A percentile compares a stretch with the other conserved stretches of the same genome.
Evolutionary conservation across 2,113 vertebrate species (phyloP).

Genomic region (Mesoclemmys tuberculata): DNA sequence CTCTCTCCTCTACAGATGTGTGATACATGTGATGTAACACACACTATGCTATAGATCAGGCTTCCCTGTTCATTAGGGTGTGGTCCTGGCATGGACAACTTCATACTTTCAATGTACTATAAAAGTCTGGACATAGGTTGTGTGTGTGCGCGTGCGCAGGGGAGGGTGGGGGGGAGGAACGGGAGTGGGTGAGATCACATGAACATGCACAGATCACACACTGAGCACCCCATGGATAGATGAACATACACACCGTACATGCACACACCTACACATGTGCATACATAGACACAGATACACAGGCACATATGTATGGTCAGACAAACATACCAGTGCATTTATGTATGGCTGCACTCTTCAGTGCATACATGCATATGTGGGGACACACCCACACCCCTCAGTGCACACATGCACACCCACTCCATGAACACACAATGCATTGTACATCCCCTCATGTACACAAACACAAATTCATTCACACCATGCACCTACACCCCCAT

Average conservation of each 20-base stretch:
- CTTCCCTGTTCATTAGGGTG: not conserved
- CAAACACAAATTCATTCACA: not conserved
- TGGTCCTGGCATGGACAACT: not conserved
- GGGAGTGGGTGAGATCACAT: not conserved
- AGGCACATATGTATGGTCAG: not conserved
- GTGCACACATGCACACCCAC: not conserved
- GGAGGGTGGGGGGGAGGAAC: too few relatives aligned
- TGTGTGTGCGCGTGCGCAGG: not conserved
- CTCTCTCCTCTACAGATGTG: not conserved
- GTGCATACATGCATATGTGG: not conserved
- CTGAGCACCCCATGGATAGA: not conserved
- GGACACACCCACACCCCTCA: not conserved
- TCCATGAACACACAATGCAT: not conserved
- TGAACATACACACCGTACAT: not conserved
- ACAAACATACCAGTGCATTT: not conserved
- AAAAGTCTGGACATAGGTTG: not conserved
- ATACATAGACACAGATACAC: fast-evolving
- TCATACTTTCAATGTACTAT: fast-evolving
- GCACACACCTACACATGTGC: not conserved
- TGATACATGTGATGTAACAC: not conserved
- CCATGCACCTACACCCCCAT: fast-evolving
- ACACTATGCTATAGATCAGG: not conserved
- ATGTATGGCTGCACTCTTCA: not conserved
- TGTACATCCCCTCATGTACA: not conserved
- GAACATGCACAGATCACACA: not conserved